Evolutionary conservation across 2,888 invertebrate genomes (phyloP).

Genomic region (Lasioglossum malachurum): DNA sequence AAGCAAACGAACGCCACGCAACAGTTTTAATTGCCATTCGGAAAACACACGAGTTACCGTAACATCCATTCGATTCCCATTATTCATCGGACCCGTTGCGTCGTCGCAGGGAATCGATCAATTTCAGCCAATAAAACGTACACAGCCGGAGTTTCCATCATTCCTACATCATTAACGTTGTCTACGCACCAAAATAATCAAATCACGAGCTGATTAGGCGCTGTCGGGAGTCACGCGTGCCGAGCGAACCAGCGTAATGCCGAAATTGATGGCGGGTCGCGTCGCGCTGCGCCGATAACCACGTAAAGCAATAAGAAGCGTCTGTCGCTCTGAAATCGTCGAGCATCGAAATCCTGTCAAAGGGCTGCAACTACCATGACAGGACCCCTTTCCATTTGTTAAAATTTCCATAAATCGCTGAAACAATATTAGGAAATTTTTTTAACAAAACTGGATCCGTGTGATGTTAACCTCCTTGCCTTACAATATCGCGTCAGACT

Average conservation of each 20-base stretch:
- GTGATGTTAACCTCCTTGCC: no score
- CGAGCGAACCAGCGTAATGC: not conserved
- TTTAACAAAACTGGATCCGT: no score
- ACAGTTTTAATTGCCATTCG: not conserved
- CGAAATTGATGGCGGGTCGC: not conserved
- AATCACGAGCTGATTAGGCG: not conserved
- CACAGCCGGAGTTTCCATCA: not conserved
- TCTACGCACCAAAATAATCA: slow-evolving; percentile 14
- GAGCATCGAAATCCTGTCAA: not conserved
- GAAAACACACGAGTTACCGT: not conserved
- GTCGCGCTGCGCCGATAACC: not conserved
- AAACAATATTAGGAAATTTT: not conserved
- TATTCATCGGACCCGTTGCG: not conserved
- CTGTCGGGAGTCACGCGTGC: not conserved
- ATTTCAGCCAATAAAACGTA: not conserved
- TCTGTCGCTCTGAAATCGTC: not conserved
- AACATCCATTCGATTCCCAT: not conserved
- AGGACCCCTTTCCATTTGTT: not conserved
- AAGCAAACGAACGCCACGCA: not conserved
- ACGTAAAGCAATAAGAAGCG: slow-evolving; percentile 9
- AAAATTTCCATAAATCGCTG: not conserved
- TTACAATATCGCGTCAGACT: no score
- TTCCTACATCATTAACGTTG: not conserved
- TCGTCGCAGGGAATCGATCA: not conserved
- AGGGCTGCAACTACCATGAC: not conserved